Base-by-base conservation (phyloP, 2,797 vertebrate genomes). In the Bradypodion pumilum region DNA sequence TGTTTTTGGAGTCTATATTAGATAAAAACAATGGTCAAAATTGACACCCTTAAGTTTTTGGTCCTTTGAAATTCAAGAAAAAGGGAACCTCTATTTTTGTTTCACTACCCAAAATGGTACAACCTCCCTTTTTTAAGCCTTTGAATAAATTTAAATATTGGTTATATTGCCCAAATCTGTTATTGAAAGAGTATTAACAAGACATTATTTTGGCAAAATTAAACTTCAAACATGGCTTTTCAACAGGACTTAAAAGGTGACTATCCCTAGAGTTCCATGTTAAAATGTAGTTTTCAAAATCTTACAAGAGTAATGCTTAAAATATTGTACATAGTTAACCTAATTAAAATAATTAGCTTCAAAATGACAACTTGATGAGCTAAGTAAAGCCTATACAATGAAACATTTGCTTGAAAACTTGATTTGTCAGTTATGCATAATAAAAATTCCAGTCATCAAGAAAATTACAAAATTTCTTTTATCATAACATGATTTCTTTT, bases 401-500 rank as follows among this genome's bases (percentile, higher is more conserved):
- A 97, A 98, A 97, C 96, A 95, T 97, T 97, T 97, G 97, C 96
- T 98, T 97, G 97, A 98, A 97, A 97, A 97, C 95, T 97, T 95
- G 95, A 97, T 97, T 97, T 97, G 96, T 97, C 97, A 97, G 96
- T 97, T 97, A 98, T 97, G 96, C 96, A 96, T 97, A 97, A 97
- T 95, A 96, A 96, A 96, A 96, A 96, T 95, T 96, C 95, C 95
- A 97, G 97, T 97, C 95, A 97, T 97, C 96, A 97, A 96, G 95
- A 96, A 96, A 97, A 96, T 96, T 97, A 98, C 94, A 98, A 98
- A 97, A 97, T 94, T 94, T 96, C 92, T 96, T 96, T 95, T 98
- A 97, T 96, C 96, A 97, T 98, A 97, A 98, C 97, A 96, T 97
- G 97, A 98, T 98, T 98, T 98, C 97, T 98, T 96, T 95, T 96